Evolutionary conservation across 1,140 invertebrate genomes (phyloP), one percentile per base, ranked within the genome.

Genomic region (Akabosia matsudoensis): DNA sequence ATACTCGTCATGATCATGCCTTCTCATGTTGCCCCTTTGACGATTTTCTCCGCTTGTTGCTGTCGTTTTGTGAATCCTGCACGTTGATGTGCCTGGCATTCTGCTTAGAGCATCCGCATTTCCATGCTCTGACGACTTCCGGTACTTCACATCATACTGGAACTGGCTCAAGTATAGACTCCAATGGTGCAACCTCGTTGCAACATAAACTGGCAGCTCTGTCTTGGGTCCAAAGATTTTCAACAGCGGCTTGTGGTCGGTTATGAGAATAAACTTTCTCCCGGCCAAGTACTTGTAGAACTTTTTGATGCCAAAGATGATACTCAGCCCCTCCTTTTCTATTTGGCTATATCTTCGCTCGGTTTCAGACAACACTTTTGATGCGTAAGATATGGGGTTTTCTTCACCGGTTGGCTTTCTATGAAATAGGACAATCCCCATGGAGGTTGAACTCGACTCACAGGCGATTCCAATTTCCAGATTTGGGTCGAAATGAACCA

Each of bases 281-380:
- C 85, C 86, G 77, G 83, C 86, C 10, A 88, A 70, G 77, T 87
- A 89, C 67, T 88, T 80, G 74, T 88, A 85, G 79, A 88, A 88
- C 75, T 85, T 79, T 83, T 82, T 79, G 67, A 87, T 76, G 18
- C 84, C 85, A 82, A 80, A 87, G 52, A 88, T 76, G 31, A 89
- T 84, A 2, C 85, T 83, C 14, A 87, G 81, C 0, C 83, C 87
- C 82, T 90, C 88, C 78, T 86, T 86, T 45, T 90, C 87, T 3
- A 87, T 82, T 75, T 88, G 85, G 22, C 83, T 81, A 24, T 89
- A 89, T 16, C 86, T 86, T 77, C 82, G 79, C 81, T 90, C 85
- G 1, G 85, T 81, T 2, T 67, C 33, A 24, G 81, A 85, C 13
- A 89, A 80, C 3, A 85, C 84, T 31, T 84, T 81, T 18, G 87